Base-by-base conservation (phyloP, 2,888 invertebrate genomes). In the Cotesia congregata region DNA sequence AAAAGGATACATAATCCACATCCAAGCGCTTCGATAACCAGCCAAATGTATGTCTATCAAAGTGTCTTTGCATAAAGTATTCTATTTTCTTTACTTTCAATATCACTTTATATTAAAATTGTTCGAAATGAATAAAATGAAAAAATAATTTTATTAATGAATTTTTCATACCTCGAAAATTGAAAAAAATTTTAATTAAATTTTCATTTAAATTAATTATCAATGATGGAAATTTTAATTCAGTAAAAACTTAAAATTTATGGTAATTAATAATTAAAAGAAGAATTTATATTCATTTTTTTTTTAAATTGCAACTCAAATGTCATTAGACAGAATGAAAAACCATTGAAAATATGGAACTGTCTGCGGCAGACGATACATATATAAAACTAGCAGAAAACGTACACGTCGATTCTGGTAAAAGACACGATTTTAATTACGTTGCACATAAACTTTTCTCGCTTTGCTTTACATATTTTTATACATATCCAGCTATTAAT, bases 381-480 rank as follows among this genome's bases (percentile, higher is more conserved):
- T 72, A 72, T 30, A 72, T 62, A 40, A 61, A 65, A 65, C 50
- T 38, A 65, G 59, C 38, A 65, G 30, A 30, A 50, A 59, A 15
- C 67, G 60, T 60, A 67, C 73, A 73, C 73, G 73, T 73, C 73
- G 67, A 73, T 73, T 73, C 73, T 50, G 65, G 41, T 67, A n/a
- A 30, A 62, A 30, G 73, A 73, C 73, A 65, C 50, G 67, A 15
- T 65, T 67, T 73, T 73, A 73, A 73, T 73, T 73, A 73, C 59
- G 12, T 17, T n/a, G 67, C 50, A 17, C 17, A 67, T 15, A 65
- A 59, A 67, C 30, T 15, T 64, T 50, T 65, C 12, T 64, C 62
- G n/a, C 15, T 61, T 20, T 62, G 15, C 6, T 59, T 15, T 12
- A 30, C 38, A n/a, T 60, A 70, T n/a, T 12, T 60, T 30, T 20